phyloP scores from a whole-genome alignment of 2,113 vertebrate genomes.

The Pygoscelis antarcticus region DNA sequence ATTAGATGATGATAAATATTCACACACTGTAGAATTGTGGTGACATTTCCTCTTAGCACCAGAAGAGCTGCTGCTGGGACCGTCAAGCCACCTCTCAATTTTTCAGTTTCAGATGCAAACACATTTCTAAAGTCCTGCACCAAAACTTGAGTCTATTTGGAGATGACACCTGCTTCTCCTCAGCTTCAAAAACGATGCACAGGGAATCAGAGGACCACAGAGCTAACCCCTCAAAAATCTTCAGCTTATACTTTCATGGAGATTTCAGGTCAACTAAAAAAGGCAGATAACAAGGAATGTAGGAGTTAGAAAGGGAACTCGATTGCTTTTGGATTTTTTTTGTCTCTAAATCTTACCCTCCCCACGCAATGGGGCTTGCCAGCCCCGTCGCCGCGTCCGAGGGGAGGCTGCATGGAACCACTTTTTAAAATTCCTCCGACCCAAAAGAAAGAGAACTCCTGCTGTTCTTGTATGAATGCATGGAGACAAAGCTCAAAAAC shows the following conservation, averaged over 20 bases:
- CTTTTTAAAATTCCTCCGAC: constrained; percentile 28
- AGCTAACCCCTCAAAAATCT: background rate
- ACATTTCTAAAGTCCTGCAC: background rate
- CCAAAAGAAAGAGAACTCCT: constrained; percentile 59
- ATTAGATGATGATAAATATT: background rate
- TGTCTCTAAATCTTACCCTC: background rate
- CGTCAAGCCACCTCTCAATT: background rate
- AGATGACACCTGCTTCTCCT: constrained; percentile 31
- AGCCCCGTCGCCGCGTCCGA: background rate
- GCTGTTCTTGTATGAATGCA: constrained; percentile 66
- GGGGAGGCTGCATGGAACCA: constrained; percentile 41
- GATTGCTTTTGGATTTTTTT: background rate
- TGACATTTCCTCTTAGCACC: background rate
- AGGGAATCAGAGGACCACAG: background rate
- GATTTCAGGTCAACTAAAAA: constrained; percentile 36
- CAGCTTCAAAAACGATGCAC: background rate
- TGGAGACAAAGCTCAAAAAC: constrained; percentile 56
- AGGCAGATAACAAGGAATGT: background rate
- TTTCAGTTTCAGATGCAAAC: background rate
- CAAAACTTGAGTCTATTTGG: background rate
- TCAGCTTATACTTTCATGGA: background rate
- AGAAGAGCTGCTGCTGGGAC: constrained; percentile 16
- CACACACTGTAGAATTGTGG: background rate
- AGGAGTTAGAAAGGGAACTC: background rate
- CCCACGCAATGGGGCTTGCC: background rate